phyloP scores from a whole-genome alignment of 2,888 invertebrate genomes.

The Idaea straminata region DNA sequence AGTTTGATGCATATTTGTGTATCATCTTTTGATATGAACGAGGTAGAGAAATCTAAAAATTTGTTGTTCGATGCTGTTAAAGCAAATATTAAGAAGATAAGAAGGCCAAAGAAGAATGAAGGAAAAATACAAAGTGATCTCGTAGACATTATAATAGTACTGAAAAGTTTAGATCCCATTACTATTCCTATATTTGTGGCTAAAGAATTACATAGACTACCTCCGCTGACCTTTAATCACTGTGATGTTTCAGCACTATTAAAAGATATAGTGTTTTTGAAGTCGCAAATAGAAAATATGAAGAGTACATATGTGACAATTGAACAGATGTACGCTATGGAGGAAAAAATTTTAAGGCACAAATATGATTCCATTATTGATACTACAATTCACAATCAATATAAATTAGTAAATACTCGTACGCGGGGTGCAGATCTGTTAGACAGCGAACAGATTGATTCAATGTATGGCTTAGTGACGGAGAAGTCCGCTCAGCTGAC shows the following conservation, averaged over 20 bases:
- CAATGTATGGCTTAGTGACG: no score
- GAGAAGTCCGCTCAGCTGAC: neutral
- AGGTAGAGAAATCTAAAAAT: slow-evolving; percentile 9
- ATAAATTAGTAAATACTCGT: no score
- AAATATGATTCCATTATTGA: no score
- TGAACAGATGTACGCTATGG: no score
- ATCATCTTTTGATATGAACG: slow-evolving; percentile 1
- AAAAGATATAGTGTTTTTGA: no score
- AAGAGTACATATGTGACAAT: no score
- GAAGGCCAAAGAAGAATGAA: neutral
- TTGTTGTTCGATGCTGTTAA: slow-evolving; percentile 6
- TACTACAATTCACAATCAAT: no score
- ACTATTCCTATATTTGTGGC: slow-evolving; percentile 12
- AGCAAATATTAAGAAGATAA: slow-evolving; percentile 1
- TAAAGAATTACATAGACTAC: slow-evolving; percentile 9
- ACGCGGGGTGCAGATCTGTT: no score
- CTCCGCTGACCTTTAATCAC: slow-evolving; percentile 11
- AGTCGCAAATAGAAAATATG: no score
- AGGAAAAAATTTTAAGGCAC: no score
- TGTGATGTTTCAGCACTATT: slow-evolving; percentile 5
- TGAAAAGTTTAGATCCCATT: slow-evolving; percentile 6
- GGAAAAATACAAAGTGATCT: slow-evolving; percentile 8
- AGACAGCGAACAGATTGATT: no score
- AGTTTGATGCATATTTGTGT: slow-evolving; percentile 10
- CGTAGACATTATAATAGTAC: slow-evolving; percentile 10